Base-by-base conservation (phyloP, 2,888 invertebrate species). In the Melanchra persicariae region DNA sequence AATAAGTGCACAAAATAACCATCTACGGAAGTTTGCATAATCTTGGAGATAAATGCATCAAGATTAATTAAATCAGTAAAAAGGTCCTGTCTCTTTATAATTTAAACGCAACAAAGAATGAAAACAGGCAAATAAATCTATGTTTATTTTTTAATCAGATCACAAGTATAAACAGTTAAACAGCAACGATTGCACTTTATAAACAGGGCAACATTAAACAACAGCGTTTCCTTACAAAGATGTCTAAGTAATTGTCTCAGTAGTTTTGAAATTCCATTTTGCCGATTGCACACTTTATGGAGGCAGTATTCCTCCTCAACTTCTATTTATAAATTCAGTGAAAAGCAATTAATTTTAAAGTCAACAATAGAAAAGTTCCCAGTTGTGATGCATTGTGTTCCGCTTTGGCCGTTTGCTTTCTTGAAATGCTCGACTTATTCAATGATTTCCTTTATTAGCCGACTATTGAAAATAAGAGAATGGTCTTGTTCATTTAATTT, bases 351-450 rank as follows among this genome's bases (percentile, higher is more conserved):
- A 94, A 95, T 94, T 93, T 90, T 88, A 89, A n/a, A 91, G 90
- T 92, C 87, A 90, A 95, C 95, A 95, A 95, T 94, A 91, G 93
- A 92, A 93, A 95, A 95, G 90, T 94, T 94, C 88, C 82, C 87
- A 89, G 90, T 92, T 93, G 92, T 93, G 94, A 94, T 92, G 94
- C 91, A 93, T 95, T 95, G 94, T 94, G 89, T 87, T 91, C 89
- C 91, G 91, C 89, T 93, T 77, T 91, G 92, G 91, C 90, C 87
- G 91, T 92, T 92, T 92, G 93, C 92, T 93, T 93, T 92, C 92
- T 92, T 92, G 89, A 92, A 90, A 91, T 87, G 90, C 74, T 81
- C 78, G 69, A 90, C 89, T 92, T 91, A 90, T 93, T 94, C 92
- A 94, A 92, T 90, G 92, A 93, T 91, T 93, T 91, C 92, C 92